Percentiles rank a stretch among this genome's conserved stretches.
Evolutionary conservation across 2,888 invertebrate species (phyloP).

Genomic region (Cecidostiba fungosa): DNA sequence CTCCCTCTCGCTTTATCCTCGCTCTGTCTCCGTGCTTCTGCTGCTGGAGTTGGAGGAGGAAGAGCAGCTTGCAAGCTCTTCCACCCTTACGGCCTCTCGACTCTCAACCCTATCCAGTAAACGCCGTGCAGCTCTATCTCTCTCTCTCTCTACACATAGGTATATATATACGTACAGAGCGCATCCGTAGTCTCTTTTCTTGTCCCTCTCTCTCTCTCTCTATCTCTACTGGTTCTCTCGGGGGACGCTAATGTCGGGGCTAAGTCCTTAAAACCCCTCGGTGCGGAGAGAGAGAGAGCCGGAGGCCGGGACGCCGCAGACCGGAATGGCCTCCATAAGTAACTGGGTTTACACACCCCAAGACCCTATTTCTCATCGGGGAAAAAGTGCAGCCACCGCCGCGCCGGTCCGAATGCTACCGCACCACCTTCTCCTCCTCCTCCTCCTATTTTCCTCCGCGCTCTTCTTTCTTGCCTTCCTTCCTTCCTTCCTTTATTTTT

Average conservation of each 20-base stretch:
- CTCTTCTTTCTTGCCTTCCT: conserved; percentile 30
- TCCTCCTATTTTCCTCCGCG: not conserved
- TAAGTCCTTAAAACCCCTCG: conserved; percentile 79
- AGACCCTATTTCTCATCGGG: conserved; percentile 79
- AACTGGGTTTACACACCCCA: conserved; percentile 79
- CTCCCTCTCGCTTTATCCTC: conserved; percentile 61
- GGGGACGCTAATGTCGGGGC: conserved; percentile 79
- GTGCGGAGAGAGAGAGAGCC: conserved; percentile 65
- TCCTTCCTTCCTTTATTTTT: conserved; percentile 28
- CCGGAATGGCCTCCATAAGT: conserved; percentile 80
- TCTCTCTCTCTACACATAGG: conserved; percentile 56
- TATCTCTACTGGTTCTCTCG: conserved; percentile 61
- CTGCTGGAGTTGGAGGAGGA: conserved; percentile 8
- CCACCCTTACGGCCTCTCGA: conserved; percentile 72
- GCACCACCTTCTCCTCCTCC: conserved; percentile 40
- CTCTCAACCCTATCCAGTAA: conserved; percentile 73
- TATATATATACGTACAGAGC: not conserved
- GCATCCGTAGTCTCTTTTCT: conserved; percentile 12
- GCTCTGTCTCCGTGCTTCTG: conserved; percentile 32
- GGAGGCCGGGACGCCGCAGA: conserved; percentile 74
- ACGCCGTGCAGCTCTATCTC: conserved; percentile 47
- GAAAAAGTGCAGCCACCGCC: conserved; percentile 75
- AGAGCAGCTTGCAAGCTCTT: conserved; percentile 50
- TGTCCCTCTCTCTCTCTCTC: conserved; percentile 47
- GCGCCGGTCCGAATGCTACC: conserved; percentile 68